phyloP scores from a whole-genome alignment of 1,140 invertebrate genomes.

The Drosophila bocki region DNA sequence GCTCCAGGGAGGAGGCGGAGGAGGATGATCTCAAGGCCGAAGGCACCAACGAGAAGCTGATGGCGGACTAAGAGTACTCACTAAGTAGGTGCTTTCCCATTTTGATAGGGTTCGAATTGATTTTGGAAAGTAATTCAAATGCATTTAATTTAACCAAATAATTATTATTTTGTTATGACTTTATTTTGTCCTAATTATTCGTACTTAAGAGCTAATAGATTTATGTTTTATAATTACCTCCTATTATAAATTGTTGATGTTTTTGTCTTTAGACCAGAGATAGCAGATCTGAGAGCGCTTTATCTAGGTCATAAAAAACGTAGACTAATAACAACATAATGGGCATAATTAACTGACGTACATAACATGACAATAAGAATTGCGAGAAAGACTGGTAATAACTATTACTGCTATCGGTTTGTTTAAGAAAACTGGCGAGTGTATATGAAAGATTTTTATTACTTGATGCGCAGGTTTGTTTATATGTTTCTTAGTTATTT shows the following conservation, averaged over 20 bases:
- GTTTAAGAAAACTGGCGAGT: constrained; percentile 1
- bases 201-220: neutral
- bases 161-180: neutral
- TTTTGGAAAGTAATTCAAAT: constrained; percentile 9
- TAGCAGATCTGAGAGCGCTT: neutral
- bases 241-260: neutral
- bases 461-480: neutral
- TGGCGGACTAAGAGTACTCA: constrained; percentile 31
- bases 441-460: constrained; percentile 1
- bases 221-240: constrained; percentile 1
- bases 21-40: constrained; percentile 17
- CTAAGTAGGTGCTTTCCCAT: constrained; percentile 14
- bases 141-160: constrained; percentile 17
- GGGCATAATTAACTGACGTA: constrained; percentile 9
- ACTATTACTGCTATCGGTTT: constrained; percentile 6
- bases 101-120: constrained; percentile 7
- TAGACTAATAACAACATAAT: neutral
- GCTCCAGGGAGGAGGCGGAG: neutral
- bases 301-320: constrained; percentile 1
- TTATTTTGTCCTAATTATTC: neutral
- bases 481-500: neutral
- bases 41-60: constrained; percentile 54
- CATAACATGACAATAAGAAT: constrained; percentile 17
- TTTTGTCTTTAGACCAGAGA: neutral
- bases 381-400: constrained; percentile 19